Conservation (phyloP, 2,888 invertebrate genomes). For the Troides helena region DNA sequence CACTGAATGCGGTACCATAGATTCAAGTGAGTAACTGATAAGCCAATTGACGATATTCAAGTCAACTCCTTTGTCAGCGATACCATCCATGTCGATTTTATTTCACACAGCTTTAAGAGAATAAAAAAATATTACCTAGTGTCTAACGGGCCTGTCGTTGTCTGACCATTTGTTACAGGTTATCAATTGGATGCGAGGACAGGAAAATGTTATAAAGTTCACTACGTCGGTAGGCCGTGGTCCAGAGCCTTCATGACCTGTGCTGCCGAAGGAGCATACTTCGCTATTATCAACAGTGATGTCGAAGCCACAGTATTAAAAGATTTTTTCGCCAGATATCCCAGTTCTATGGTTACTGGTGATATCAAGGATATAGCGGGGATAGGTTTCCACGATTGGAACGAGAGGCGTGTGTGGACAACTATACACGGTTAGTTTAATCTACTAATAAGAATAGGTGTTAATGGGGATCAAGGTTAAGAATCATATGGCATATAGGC, state of each 20-base stretch:
- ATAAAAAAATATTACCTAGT: too few species aligned
- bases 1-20: constrained; percentile 35
- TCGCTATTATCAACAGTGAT: constrained; percentile 39
- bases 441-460: too few species aligned
- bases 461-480: too few species aligned
- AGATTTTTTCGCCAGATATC: constrained; percentile 36
- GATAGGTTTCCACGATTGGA: constrained; percentile 43
- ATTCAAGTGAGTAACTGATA: constrained; percentile 30
- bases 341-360: constrained; percentile 23
- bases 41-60: too few species aligned
- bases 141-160: neutral
- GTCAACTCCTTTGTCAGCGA: too few species aligned
- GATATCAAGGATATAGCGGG: constrained; percentile 33
- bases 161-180: constrained; percentile 23
- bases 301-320: constrained; percentile 38
- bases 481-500: too few species aligned
- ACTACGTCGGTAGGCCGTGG: constrained; percentile 35
- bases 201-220: constrained; percentile 42
- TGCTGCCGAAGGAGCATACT: constrained; percentile 38
- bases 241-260: constrained; percentile 36
- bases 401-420: constrained; percentile 36
- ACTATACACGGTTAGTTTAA: constrained; percentile 42
- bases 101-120: neutral
- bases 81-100: too few species aligned
- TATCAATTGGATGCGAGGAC: constrained; percentile 36